Base-by-base conservation (phyloP, 2,113 vertebrate genomes). In the Pithys albifrons region DNA sequence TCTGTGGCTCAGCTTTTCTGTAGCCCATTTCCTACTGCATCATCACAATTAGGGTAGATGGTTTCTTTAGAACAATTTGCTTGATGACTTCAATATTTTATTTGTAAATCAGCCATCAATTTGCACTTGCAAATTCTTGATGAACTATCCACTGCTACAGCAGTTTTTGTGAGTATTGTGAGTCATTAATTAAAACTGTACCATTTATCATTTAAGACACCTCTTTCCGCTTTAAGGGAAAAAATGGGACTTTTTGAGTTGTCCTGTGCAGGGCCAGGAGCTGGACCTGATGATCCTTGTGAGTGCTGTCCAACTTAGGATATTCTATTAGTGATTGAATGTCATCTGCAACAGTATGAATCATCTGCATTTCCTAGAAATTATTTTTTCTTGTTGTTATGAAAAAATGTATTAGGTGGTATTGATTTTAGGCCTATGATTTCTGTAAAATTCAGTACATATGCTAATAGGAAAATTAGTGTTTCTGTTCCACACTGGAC, bases 41-140 rank as follows among this genome's bases (percentile, higher is more conserved):
- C 88, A 77, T 85, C 74, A 61, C 54, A 86, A 51, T 88, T 84
- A 91, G 35, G n/a, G 57, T 67, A 64, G 65, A 64, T 77, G 11
- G 58, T 79, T 89, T 78, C 92, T 89, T 84, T 41, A 57, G 49
- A 86, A 62, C 76, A 91, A 74, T 88, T 89, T 84, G 35, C 69
- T 71, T 85, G 73, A 67, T 85, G n/a, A 78, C 55, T 86, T 92
- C 61, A 81, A 0, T 81, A 61, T 84, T 91, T 82, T 91, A 64
- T 92, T 71, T 91, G 57, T 71, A 73, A 79, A 83, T 76, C 76
- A 67, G 66, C 62, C 65, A 41, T 76, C 69, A 86, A 0, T 88
- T 96, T 92, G 57, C 58, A 89, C 76, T 89, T 83, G 27, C 57
- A 83, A 65, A 65, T 88, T 69, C 45, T 72, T 72, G 19, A 65